A percentile compares a stretch with the other conserved stretches of the same genome.
Evolutionary conservation across 1,140 invertebrate species (phyloP).

Genomic region (Drosophila nasuta): DNA sequence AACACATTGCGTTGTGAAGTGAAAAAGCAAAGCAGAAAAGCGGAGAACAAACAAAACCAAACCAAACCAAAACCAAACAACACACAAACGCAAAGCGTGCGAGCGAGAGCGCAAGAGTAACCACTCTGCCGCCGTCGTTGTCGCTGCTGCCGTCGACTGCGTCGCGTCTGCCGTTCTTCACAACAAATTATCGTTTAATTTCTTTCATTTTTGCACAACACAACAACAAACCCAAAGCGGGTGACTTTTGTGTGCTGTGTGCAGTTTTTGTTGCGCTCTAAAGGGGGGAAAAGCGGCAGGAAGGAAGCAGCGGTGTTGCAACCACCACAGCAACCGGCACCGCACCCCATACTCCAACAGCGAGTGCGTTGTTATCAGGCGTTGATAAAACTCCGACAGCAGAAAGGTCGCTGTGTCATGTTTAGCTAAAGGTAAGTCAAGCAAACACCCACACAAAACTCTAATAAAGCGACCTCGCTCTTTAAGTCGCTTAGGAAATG

Average conservation of each 20-base stretch:
- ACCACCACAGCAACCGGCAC: slow-evolving; percentile 32
- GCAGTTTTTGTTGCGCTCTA: slow-evolving; percentile 19
- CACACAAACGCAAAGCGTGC: slow-evolving; percentile 36
- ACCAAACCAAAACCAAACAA: slow-evolving; percentile 19
- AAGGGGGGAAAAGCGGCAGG: slow-evolving; percentile 20
- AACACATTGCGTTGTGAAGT: slow-evolving; percentile 49
- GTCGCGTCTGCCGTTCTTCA: slow-evolving; percentile 44
- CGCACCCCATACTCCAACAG: background rate
- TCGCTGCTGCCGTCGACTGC: slow-evolving; percentile 10
- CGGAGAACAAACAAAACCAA: slow-evolving; percentile 63
- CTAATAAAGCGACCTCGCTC: slow-evolving; percentile 51
- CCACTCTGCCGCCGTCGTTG: slow-evolving; percentile 11
- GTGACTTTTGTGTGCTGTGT: slow-evolving; percentile 56
- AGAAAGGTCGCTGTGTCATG: slow-evolving; percentile 41
- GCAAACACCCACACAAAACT: slow-evolving; percentile 21
- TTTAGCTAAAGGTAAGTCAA: slow-evolving; percentile 63
- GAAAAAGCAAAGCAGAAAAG: slow-evolving; percentile 45
- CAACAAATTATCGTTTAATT: slow-evolving; percentile 80
- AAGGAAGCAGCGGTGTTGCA: slow-evolving; percentile 11
- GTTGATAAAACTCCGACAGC: slow-evolving; percentile 46
- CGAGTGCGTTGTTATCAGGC: slow-evolving; percentile 37
- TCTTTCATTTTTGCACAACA: slow-evolving; percentile 70
- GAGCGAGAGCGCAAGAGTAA: slow-evolving; percentile 36
- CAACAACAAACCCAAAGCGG: slow-evolving; percentile 45
- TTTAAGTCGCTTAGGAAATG: slow-evolving; percentile 58